Evolutionary conservation across 2,113 vertebrate species (phyloP), one percentile per base, ranked within the genome.

Genomic region (Clinocottus analis): DNA sequence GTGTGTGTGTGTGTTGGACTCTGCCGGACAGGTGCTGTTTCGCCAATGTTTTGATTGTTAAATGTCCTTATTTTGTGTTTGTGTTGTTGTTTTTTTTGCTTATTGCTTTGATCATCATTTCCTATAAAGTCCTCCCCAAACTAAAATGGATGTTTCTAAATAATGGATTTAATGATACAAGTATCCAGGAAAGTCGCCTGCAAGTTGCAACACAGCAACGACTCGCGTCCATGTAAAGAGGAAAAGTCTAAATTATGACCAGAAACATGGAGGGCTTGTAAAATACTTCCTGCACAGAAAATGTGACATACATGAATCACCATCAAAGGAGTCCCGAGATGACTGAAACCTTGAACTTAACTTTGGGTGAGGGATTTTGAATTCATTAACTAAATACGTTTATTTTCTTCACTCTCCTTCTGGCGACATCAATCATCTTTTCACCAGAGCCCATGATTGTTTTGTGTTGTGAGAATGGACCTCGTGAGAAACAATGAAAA

Each of bases 301-400:
- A 33, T 35, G 25, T 53, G 58, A 47, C 25, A 23, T 71, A 64
- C 29, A 67, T 43, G 7, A 59, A 61, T 49, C 29, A 51, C 19
- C 59, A 31, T 64, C 37, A 77, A 61, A 31, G 55, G 29, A 35
- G 53, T 75, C 3, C 60, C 10, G 2, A 45, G 63, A n/a, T 47
- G 55, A 31, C n/a, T 47, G 49, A 55, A 39, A 51, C 12, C 3
- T 55, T 47, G n/a, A 75, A 79, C 35, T 35, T 10, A 58, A 16
- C 33, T 72, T 83, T 80, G 72, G 37, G 67, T 77, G 60, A 78
- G 5, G 25, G 25, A 79, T 86, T 86, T 84, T 19, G 4, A 64
- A 72, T 64, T 1, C 19, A 65, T 63, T 43, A 12, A 47, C 53
- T 31, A 12, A 31, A 55, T 35, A 72, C 27, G 16, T 77, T 80